A percentile compares a stretch with the other conserved stretches of the same genome.
Evolutionary conservation across 2,888 invertebrate species (phyloP).

Genomic region (Ashinkailepas kermadecensis): DNA sequence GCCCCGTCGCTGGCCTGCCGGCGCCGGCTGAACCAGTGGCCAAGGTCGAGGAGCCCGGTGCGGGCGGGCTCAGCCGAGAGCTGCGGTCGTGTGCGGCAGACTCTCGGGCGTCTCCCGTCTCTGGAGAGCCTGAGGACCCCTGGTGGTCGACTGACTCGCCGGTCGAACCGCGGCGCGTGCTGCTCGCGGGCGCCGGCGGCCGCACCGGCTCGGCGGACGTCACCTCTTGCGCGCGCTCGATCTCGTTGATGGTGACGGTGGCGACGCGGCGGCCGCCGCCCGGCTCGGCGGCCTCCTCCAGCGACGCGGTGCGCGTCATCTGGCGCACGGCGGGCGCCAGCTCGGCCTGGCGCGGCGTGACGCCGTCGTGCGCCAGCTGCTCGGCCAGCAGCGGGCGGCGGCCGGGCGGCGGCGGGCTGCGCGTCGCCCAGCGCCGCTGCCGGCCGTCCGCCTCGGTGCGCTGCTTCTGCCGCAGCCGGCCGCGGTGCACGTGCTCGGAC

Average conservation of each 20-base stretch:
- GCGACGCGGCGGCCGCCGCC: neutral
- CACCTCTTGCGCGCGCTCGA: neutral
- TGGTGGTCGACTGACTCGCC: too few species aligned
- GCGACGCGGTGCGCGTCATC: neutral
- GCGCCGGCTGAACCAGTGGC: too few species aligned
- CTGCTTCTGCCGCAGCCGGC: neutral
- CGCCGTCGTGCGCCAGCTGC: neutral
- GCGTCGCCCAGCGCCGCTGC: conserved; percentile 3
- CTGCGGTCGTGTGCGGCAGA: too few species aligned
- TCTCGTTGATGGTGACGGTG: neutral
- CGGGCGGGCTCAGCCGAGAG: too few species aligned
- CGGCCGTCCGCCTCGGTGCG: neutral
- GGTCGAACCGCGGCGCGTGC: too few species aligned
- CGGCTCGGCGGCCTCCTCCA: neutral
- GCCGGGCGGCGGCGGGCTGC: neutral
- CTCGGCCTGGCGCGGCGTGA: neutral
- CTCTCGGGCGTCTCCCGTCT: too few species aligned
- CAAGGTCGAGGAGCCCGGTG: too few species aligned
- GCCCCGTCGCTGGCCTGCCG: too few species aligned
- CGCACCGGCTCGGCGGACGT: neutral
- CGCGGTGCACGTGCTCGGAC: neutral
- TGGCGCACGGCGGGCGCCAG: neutral
- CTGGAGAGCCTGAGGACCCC: too few species aligned
- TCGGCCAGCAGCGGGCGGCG: neutral
- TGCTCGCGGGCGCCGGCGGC: too few species aligned